Conservation (phyloP, 2,797 vertebrate species). For the Telmatherina bonti region DNA sequence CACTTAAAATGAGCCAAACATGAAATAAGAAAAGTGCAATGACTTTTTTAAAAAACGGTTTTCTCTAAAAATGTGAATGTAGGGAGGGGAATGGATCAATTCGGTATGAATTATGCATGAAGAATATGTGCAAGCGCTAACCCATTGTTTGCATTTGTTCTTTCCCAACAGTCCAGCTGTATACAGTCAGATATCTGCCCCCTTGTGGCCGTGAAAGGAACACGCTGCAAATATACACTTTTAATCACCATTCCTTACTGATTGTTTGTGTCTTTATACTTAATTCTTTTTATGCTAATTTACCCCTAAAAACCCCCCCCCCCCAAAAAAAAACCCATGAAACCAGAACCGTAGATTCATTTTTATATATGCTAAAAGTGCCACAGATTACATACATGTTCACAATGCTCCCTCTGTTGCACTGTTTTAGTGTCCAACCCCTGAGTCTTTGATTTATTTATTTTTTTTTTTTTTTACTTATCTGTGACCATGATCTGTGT, state of each 20-base stretch:
- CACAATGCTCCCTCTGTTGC: slow-evolving; percentile 14
- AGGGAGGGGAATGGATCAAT: slow-evolving; percentile 1
- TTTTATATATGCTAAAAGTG: slow-evolving; percentile 11
- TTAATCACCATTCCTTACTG: background rate
- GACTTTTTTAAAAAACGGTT: background rate
- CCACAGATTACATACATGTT: slow-evolving; percentile 29
- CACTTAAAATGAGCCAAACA: slow-evolving; percentile 26
- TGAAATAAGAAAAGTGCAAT: background rate
- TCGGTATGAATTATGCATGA: slow-evolving; percentile 16
- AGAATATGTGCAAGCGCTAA: slow-evolving; percentile 1
- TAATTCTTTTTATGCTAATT: slow-evolving; percentile 10
- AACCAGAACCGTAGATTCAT: background rate
- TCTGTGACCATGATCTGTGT: slow-evolving; percentile 1
- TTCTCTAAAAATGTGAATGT: slow-evolving; percentile 16
- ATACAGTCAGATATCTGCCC: slow-evolving; percentile 3
- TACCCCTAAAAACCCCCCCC: too few relatives aligned
- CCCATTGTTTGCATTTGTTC: background rate
- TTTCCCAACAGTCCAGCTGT: background rate
- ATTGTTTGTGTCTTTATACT: slow-evolving; percentile 2
- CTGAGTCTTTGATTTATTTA: slow-evolving; percentile 33
- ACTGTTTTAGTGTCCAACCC: slow-evolving; percentile 18
- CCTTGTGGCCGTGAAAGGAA: background rate
- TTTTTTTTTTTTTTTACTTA: background rate
- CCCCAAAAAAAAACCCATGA: background rate
- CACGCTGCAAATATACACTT: too few relatives aligned